Conservation (phyloP, 2,888 invertebrate genomes). For the Malachius bipustulatus region DNA sequence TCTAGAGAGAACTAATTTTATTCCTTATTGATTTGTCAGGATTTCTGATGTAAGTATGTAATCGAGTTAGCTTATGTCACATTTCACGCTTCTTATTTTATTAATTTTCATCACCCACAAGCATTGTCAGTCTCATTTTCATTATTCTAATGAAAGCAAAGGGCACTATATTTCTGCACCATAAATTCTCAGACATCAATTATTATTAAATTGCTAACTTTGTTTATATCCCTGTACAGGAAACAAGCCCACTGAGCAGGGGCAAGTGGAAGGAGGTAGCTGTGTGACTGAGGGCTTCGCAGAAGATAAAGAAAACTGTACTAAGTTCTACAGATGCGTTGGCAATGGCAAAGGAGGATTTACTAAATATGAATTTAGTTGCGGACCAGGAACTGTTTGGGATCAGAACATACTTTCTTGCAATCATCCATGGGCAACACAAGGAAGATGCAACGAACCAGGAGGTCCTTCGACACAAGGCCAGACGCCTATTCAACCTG, state of each 20-base stretch:
- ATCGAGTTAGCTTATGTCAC: no score
- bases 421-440: constrained; percentile 55
- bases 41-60: no score
- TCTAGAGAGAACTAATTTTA: no score
- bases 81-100: no score
- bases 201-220: no score
- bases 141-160: no score
- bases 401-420: constrained; percentile 55
- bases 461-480: constrained; percentile 3
- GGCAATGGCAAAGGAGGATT: constrained; percentile 46
- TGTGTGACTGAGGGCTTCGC: constrained; percentile 61
- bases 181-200: no score
- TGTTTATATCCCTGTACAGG: no score
- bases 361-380: constrained; percentile 56
- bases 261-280: constrained; percentile 17
- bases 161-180: no score
- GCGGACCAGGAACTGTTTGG: constrained; percentile 69
- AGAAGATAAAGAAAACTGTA: constrained; percentile 55
- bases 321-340: constrained; percentile 68
- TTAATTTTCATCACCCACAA: no score
- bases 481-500: not conserved
- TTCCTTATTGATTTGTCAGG: no score
- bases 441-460: constrained; percentile 25
- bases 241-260: constrained; percentile 13
- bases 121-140: no score